Conservation (phyloP, 2,113 vertebrate species). For the Phasianus colchicus region DNA sequence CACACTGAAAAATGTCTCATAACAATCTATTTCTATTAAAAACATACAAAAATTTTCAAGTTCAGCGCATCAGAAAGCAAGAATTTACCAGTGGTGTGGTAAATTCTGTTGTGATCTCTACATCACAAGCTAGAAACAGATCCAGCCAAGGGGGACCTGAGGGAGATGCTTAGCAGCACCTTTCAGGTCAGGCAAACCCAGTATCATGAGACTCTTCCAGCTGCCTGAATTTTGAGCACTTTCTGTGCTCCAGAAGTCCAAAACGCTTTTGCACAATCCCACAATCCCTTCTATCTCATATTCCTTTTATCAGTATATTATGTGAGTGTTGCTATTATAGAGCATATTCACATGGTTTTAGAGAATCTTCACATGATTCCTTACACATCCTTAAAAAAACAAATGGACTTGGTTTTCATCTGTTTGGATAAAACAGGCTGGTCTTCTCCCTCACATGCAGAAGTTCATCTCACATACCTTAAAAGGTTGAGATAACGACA, state of each 20-base stretch:
- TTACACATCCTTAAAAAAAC: background rate
- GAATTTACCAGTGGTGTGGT: background rate
- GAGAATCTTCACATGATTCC: background rate
- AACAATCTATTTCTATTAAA: background rate
- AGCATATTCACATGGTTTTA: background rate
- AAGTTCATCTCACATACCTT: background rate
- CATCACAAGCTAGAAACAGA: background rate
- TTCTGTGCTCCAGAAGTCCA: background rate
- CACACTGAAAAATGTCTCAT: background rate
- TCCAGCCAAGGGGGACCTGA: background rate
- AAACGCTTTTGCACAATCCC: background rate
- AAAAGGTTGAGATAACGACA: background rate
- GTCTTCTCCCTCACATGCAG: background rate
- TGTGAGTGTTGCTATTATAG: background rate
- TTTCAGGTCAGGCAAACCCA: background rate
- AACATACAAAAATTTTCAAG: background rate
- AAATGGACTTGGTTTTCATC: rapidly evolving
- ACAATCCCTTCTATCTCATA: background rate
- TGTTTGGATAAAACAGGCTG: background rate
- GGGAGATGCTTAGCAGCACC: background rate
- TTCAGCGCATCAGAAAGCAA: background rate
- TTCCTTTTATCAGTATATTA: background rate
- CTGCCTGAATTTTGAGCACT: background rate
- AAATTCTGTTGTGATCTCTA: background rate
- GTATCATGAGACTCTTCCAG: background rate